Evolutionary conservation across 2,113 vertebrate genomes (phyloP), one percentile per base, ranked within the genome.

Genomic region (Platysteira castanea): DNA sequence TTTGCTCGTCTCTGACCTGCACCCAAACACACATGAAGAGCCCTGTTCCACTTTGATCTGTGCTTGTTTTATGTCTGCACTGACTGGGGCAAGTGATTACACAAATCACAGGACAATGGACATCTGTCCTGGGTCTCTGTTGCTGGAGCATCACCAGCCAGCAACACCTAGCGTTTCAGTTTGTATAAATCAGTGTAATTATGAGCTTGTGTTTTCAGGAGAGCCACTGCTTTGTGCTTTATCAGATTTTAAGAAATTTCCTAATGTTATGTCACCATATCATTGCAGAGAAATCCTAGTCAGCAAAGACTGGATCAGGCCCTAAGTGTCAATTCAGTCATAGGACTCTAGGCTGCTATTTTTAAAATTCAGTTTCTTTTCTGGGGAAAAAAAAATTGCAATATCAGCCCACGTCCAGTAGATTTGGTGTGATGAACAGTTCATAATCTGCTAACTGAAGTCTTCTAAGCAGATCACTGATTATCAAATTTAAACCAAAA

Each of bases 1-100:
- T 33, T 42, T 75, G 37, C 57, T 67, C 7, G 0, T 44, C 59
- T 56, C 46, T 83, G 57, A 76, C 33, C 44, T 21, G 42, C 35
- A 5, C 31, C 44, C 49, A 8, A 44, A 28, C n/a, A 49, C 31
- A 39, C 30, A 6, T 0, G 0, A 47, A 54, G 41, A 64, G 19
- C 41, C 65, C 53, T 41, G 49, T 5, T 80, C 54, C 37, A 5
- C 77, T 88, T 50, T 26, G 35, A 47, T n/a, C 57, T 88, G 26
- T 11, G 50, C 61, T 42, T 86, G 30, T 21, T 90, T 54, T 53
- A 35, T 22, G 27, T 37, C 33, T 75, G 16, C 24, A 41, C 53
- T 57, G 63, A 21, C 7, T 31, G n/a, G 31, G 41, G 22, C n/a
- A 84, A 77, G n/a, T 13, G 23, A 42, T 37, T 23, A 35, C 41